Base-by-base conservation (phyloP, 2,888 invertebrate genomes). In the Stenchaetothrips biformis region DNA sequence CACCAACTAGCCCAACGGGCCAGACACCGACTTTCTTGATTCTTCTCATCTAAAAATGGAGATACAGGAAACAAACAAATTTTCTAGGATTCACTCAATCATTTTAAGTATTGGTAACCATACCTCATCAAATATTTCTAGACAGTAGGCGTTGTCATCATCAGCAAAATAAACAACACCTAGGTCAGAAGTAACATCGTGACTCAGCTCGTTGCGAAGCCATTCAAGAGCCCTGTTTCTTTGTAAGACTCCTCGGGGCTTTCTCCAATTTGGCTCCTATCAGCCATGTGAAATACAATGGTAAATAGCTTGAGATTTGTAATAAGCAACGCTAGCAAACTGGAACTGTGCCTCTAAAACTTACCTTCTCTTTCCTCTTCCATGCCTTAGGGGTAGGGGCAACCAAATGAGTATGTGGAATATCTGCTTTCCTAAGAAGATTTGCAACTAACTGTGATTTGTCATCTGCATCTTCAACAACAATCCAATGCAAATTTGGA, bases 1-100 rank as follows among this genome's bases (percentile, higher is more conserved):
- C 97, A 11, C 99, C 99, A 0, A 98, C 99, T 7, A 99, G 89
- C 7, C 98, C 99, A 0, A 99, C 99, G 0, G 96, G 96, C 96
- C 96, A 96, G 0, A 97, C 95, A 7, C 97, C 96, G 0, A 97
- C 97, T 83, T 90, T 91, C 83, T 92, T 90, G 2, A 97, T 92
- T 86, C 92, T 92, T 27, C 92, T 88, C 91, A 96, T 95, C 93
- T 94, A 88, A 48, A 90, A 89, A 83, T 62, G 53, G 7, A 79
- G 78, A 79, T 8, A 77, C n/a, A n/a, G n/a, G n/a, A 16, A 47
- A 49, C 47, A 80, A 77, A n/a, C 1, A 62, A n/a, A n/a, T n/a
- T 3, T 25, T 27, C n/a, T 25, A 9, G n/a, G 4, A 2, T 78
- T 37, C 37, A 37, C 4, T 37, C 2, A 37, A 37, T 2, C 37